phyloP scores from a whole-genome alignment of 2,113 vertebrate genomes.

The Oryctolagus cuniculus region DNA sequence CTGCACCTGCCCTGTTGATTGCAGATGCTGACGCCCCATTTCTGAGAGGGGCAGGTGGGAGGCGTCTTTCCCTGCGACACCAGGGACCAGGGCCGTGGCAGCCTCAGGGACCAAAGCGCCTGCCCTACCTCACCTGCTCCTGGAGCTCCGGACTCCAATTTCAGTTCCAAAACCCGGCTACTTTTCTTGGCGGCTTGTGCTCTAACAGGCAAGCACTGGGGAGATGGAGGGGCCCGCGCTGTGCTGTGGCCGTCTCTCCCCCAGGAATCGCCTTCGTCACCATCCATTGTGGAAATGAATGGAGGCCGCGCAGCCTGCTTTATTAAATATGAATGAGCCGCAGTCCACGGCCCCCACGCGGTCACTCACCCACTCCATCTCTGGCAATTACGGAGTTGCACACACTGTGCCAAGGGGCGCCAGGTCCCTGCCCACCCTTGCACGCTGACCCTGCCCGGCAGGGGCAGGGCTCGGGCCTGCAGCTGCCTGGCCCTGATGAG shows the following conservation, averaged over 20 bases:
- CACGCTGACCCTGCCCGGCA: slow-evolving; percentile 74
- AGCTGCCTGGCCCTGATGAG: slow-evolving; percentile 50
- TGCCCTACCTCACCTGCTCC: neutral
- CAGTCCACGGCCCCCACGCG: slow-evolving; percentile 68
- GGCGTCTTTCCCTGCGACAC: neutral
- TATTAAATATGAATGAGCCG: slow-evolving; percentile 85
- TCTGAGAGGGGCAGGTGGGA: neutral
- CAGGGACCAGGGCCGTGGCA: neutral
- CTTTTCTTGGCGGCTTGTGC: slow-evolving; percentile 14
- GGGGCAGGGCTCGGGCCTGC: slow-evolving; percentile 67
- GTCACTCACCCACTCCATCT: slow-evolving; percentile 84
- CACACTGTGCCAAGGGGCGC: slow-evolving; percentile 82
- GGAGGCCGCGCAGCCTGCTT: slow-evolving; percentile 66
- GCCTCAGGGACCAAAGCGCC: neutral
- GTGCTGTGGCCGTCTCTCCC: neutral
- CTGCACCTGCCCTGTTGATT: neutral
- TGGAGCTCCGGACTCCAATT: neutral
- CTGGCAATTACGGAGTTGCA: slow-evolving; percentile 82
- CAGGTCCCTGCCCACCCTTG: slow-evolving; percentile 77
- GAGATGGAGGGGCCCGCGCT: neutral
- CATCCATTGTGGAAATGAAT: slow-evolving; percentile 81
- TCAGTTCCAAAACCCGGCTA: neutral
- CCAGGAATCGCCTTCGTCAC: slow-evolving; percentile 70
- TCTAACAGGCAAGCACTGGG: neutral
- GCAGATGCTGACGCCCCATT: neutral